Evolutionary conservation across 2,888 invertebrate species (phyloP).

Genomic region (Aphrophora alni): DNA sequence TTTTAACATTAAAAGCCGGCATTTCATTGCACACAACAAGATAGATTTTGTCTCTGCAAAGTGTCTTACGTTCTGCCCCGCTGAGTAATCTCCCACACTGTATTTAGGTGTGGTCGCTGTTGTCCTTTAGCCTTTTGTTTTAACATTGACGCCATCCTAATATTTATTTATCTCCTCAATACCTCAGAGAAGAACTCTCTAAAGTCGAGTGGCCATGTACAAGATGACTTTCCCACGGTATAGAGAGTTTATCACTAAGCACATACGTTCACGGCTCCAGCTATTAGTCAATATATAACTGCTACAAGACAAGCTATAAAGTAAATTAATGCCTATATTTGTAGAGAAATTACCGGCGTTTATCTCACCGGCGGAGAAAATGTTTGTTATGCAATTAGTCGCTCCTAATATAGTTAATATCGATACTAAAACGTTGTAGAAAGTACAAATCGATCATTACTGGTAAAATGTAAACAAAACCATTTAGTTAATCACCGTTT

Average conservation of each 20-base stretch:
- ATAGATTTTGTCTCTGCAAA: too few relatives aligned
- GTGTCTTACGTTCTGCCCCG: too few relatives aligned
- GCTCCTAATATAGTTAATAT: neutral
- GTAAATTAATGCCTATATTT: neutral
- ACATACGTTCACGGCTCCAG: neutral
- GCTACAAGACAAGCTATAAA: neutral
- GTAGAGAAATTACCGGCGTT: neutral
- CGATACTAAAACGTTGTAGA: too few relatives aligned
- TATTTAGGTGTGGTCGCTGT: neutral
- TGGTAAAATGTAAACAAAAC: too few relatives aligned
- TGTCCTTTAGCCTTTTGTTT: too few relatives aligned
- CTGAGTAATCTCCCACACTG: too few relatives aligned
- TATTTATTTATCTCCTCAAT: neutral
- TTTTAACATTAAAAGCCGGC: too few relatives aligned
- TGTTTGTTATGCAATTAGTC: neutral
- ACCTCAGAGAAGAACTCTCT: neutral
- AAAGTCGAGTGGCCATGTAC: too few relatives aligned
- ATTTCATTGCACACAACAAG: too few relatives aligned
- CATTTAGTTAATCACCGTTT: too few relatives aligned
- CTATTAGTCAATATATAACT: neutral
- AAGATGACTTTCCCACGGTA: neutral
- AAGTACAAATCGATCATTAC: too few relatives aligned
- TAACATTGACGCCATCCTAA: neutral
- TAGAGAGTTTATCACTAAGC: too few relatives aligned
- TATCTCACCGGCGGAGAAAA: neutral